Conservation (phyloP, 92 coral and sea anemone species). For the Umimayanthus kanabou region DNA sequence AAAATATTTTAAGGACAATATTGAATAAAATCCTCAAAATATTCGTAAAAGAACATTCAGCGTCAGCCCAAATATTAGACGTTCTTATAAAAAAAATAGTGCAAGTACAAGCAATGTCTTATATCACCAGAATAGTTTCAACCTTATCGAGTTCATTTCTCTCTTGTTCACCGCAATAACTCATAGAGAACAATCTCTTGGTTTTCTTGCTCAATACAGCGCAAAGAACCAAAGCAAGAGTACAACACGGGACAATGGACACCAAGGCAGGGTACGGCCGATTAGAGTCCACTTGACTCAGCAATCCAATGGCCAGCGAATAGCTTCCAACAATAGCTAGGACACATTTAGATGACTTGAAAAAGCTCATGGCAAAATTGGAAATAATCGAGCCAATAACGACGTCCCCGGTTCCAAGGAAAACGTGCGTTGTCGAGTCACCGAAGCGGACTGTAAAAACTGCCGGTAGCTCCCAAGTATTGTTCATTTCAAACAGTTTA, state of each 20-base stretch:
- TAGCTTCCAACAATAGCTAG: constrained; percentile 81
- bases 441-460: constrained; percentile 95
- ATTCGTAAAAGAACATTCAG: no score
- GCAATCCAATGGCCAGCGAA: constrained; percentile 77
- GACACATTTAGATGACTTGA: constrained; percentile 86
- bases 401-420: constrained; percentile 95
- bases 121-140: constrained; percentile 65
- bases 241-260: constrained; percentile 91
- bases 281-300: constrained; percentile 86
- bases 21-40: no score
- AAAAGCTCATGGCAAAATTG: constrained; percentile 89
- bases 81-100: no score
- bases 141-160: constrained; percentile 17
- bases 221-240: constrained; percentile 76
- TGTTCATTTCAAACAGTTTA: constrained; percentile 88
- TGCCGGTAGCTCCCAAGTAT: constrained; percentile 92
- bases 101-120: not conserved
- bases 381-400: constrained; percentile 90
- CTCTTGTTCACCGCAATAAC: constrained; percentile 32
- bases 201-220: constrained; percentile 86
- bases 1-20: no score
- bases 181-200: constrained; percentile 81
- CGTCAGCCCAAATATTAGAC: no score
- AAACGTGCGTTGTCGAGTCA: constrained; percentile 80
- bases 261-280: constrained; percentile 90